Conservation (phyloP, 2,888 invertebrate species). For the Drosophila siamana region DNA sequence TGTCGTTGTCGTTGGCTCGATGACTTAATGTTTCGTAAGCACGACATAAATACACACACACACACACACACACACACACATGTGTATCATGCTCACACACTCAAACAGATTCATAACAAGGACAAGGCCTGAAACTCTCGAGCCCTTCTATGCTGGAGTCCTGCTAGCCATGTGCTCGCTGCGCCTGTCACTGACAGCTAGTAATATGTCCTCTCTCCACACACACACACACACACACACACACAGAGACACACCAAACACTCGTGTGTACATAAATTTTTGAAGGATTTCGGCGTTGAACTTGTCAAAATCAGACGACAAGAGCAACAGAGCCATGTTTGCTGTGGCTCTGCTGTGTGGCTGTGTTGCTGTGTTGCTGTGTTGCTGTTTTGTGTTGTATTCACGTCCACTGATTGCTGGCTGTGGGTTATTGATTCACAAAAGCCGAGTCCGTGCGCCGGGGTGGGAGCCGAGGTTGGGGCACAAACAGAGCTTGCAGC, state of each 20-base stretch:
- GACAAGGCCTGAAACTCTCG: conserved; percentile 24
- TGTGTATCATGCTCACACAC: no score
- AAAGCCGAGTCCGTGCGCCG: not conserved
- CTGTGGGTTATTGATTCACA: conserved; percentile 71
- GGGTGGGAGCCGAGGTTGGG: not conserved
- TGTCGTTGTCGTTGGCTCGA: conserved; percentile 29
- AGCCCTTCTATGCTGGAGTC: conserved; percentile 23
- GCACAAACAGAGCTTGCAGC: not conserved
- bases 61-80: conserved; percentile 26
- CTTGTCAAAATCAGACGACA: conserved; percentile 84
- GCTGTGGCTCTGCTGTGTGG: no score
- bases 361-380: no score
- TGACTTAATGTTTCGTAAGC: conserved; percentile 80
- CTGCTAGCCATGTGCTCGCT: conserved; percentile 41
- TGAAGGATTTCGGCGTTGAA: conserved; percentile 85
- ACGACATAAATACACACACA: conserved; percentile 63
- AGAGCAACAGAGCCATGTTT: conserved; percentile 44
- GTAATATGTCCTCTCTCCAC: conserved; percentile 4
- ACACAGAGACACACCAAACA: conserved; percentile 9
- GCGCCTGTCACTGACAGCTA: conserved; percentile 72
- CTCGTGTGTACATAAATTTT: conserved; percentile 73
- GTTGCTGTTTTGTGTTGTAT: conserved; percentile 32
- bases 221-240: conserved; percentile 26
- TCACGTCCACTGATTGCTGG: conserved; percentile 29
- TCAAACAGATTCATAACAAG: conserved; percentile 44